These are phyloP conservation scores for Meloidogyne hapla DNA, from an alignment of 1,140 invertebrate genomes.

Conservation along the genomic window DNA sequence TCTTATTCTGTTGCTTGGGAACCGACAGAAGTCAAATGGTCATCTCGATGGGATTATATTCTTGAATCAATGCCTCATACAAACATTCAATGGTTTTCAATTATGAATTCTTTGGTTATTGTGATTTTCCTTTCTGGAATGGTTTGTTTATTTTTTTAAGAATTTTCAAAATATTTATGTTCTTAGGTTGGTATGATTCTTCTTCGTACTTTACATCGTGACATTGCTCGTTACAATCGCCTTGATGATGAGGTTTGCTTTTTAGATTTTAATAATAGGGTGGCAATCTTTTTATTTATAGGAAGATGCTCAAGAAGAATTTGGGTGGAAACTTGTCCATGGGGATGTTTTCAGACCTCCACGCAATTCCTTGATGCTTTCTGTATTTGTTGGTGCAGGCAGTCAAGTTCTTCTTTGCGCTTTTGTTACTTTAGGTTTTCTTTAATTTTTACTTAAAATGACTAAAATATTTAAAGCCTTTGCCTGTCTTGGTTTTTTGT, in stretches of 20 bases:
- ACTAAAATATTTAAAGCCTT: slow-evolving; percentile 72
- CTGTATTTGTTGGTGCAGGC: slow-evolving; percentile 89
- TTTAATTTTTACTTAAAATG: slow-evolving; percentile 10
- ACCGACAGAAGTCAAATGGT: slow-evolving; percentile 89
- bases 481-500: slow-evolving; percentile 94
- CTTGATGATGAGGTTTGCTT: slow-evolving; percentile 69
- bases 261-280: background rate
- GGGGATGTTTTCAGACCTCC: slow-evolving; percentile 92
- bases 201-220: slow-evolving; percentile 91
- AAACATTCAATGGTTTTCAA: slow-evolving; percentile 95
- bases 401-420: slow-evolving; percentile 79
- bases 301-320: slow-evolving; percentile 97
- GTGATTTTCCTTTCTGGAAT: slow-evolving; percentile 82
- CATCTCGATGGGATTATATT: slow-evolving; percentile 98
- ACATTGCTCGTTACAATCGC: slow-evolving; percentile 96
- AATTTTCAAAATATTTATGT: slow-evolving; percentile 56
- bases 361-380: slow-evolving; percentile 90
- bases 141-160: slow-evolving; percentile 69
- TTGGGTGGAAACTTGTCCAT: slow-evolving; percentile 97
- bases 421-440: slow-evolving; percentile 69
- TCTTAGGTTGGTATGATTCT: slow-evolving; percentile 91
- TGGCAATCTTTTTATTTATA: slow-evolving; percentile 46
- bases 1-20: slow-evolving; percentile 82
- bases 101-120: slow-evolving; percentile 70
- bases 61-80: slow-evolving; percentile 95